phyloP scores from a whole-genome alignment of 2,113 vertebrate genomes.

The Macroglossus sobrinus region DNA sequence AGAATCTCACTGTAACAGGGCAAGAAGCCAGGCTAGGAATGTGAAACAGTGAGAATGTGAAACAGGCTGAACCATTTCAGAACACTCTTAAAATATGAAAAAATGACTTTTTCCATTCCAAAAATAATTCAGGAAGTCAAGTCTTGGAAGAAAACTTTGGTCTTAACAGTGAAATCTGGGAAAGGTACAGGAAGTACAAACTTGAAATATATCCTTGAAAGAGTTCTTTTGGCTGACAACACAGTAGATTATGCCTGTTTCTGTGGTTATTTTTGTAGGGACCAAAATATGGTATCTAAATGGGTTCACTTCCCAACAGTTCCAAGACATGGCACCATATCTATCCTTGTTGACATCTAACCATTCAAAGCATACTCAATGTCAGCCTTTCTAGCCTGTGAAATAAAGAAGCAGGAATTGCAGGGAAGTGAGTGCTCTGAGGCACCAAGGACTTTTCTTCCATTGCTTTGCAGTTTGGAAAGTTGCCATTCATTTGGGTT shows the following conservation, averaged over 20 bases:
- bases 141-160: not conserved
- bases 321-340: not conserved
- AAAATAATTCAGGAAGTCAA: constrained; percentile 37
- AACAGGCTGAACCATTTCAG: not conserved
- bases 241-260: constrained; percentile 7
- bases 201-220: constrained; percentile 17
- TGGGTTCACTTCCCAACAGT: not conserved
- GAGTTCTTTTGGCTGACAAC: not conserved
- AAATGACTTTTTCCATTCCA: constrained; percentile 9
- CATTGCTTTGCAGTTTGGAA: constrained; percentile 49
- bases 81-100: constrained; percentile 5
- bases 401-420: not conserved
- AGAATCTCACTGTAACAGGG: not conserved
- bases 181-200: not conserved
- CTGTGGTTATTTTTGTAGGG: not conserved
- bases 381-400: not conserved
- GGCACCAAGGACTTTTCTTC: not conserved
- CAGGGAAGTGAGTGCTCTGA: not conserved
- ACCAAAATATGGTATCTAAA: not conserved
- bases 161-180: constrained; percentile 37
- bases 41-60: not conserved
- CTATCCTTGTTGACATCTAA: not conserved
- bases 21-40: not conserved
- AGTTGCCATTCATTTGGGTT: constrained; percentile 51
- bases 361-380: not conserved